Percentiles rank a stretch among this genome's conserved stretches.
Conservation (phyloP, 1,140 invertebrate genomes). For the Antheraea pernyi region DNA sequence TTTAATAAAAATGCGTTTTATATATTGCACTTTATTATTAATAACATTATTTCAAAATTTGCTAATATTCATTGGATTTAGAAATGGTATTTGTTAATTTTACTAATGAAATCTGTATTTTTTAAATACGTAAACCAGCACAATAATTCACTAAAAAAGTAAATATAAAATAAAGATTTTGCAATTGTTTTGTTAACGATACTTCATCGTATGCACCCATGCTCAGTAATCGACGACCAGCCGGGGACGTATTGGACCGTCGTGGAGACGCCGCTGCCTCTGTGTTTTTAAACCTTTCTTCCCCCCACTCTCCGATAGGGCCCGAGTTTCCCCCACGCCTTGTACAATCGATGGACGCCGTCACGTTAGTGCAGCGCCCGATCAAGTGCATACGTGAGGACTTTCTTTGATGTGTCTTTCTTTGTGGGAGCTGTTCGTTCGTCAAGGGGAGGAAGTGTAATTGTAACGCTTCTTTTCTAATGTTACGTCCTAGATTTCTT, state of each 20-base stretch:
- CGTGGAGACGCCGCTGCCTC: slow-evolving; percentile 58
- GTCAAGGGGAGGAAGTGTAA: not conserved
- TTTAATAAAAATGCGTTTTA: too few species aligned
- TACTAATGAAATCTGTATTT: too few species aligned
- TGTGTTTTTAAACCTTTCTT: slow-evolving; percentile 23
- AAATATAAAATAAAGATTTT: not conserved
- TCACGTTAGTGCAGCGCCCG: slow-evolving; percentile 53
- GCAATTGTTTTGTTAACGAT: slow-evolving; percentile 36
- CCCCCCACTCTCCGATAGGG: slow-evolving; percentile 20
- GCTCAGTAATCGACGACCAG: slow-evolving; percentile 63
- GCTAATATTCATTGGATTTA: too few species aligned
- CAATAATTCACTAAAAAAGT: too few species aligned
- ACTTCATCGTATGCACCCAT: slow-evolving; percentile 44
- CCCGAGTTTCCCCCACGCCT: slow-evolving; percentile 21
- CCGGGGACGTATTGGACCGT: slow-evolving; percentile 70
- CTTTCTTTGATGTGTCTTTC: slow-evolving; percentile 55
- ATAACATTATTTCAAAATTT: too few species aligned
- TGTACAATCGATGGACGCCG: slow-evolving; percentile 61
- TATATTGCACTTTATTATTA: too few species aligned
- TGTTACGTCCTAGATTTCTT: slow-evolving; percentile 7
- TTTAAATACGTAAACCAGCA: too few species aligned
- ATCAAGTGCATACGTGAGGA: slow-evolving; percentile 65
- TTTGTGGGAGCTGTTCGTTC: not conserved
- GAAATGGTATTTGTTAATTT: too few species aligned
- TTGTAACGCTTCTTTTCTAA: slow-evolving; percentile 2